Conservation (phyloP, 2,113 vertebrate species). For the Xerus inauris region DNA sequence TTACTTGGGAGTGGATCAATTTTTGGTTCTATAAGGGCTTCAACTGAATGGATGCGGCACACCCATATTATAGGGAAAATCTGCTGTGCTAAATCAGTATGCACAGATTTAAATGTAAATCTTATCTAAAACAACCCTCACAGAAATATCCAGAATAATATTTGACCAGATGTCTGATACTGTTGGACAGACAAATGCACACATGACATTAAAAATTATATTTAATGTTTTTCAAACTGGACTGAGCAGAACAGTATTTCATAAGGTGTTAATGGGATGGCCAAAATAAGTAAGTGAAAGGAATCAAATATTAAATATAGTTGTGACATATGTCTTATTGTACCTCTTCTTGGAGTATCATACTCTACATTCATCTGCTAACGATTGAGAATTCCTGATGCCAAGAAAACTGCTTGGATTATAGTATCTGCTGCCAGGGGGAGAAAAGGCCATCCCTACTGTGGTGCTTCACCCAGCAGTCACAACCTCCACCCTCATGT, state of each 20-base stretch:
- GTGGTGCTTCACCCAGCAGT: rapidly evolving
- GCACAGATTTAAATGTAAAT: background rate
- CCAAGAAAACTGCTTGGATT: background rate
- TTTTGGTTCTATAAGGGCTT: background rate
- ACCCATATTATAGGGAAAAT: background rate
- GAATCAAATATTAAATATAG: background rate
- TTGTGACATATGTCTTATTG: background rate
- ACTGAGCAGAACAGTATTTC: background rate
- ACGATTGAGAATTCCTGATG: background rate
- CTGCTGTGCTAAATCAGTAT: background rate
- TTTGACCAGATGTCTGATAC: background rate
- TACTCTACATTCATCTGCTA: background rate
- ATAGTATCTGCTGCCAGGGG: background rate
- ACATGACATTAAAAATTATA: background rate
- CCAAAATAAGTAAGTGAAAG: background rate
- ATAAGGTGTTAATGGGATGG: background rate
- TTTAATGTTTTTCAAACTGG: background rate
- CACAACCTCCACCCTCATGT: background rate
- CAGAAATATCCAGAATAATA: background rate
- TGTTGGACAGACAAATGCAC: background rate
- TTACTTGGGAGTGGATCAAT: too few relatives aligned
- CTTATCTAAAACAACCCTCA: background rate
- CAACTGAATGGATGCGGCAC: background rate
- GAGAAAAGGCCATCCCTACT: background rate
- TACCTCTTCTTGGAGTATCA: background rate